Evolutionary conservation across 1,140 invertebrate species (phyloP), one percentile per base, ranked within the genome.

Genomic region (Heliconius eleuchia): DNA sequence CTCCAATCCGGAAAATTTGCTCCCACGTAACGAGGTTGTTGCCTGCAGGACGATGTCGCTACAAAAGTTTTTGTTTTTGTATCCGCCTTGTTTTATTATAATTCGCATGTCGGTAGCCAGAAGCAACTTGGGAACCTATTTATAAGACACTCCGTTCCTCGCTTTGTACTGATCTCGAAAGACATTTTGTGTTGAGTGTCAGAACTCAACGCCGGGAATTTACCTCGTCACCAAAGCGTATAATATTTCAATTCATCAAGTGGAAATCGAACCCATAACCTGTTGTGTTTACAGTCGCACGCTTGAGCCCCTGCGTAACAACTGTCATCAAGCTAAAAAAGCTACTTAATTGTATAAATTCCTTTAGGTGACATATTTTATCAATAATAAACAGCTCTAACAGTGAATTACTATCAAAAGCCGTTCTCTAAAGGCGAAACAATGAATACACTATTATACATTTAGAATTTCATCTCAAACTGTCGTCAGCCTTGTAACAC

Each of bases 1-100:
- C 71, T 78, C 71, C 77, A 78, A 73, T 73, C 71, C 77, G 77
- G 77, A 78, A 78, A 73, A 73, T 73, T 78, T 71, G 30, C 71
- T 73, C 50, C 52, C 71, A 30, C 71, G 77, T 73, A 78, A 78
- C 77, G 50, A 78, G 71, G 18, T 57, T 78, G 50, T 78, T 34
- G 71, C 71, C 34, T 39, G 30, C 71, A 37, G 23, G 39, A 71
- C 71, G 60, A 30, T 27, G 60, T 66, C 11, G 60, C 23, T 66
- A 30, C 60, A 3, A 27, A 66, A 66, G 23, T 30, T 66, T 30
- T 27, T 66, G 23, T 66, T 27, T 66, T 66, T 13, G 23, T 42
- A n/a, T 39, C 4, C 16, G 4, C 8, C 34, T 39, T 39, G 39
- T 72, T 72, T 72, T 72, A 39, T 9, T 72, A 39, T 19, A 16